Evolutionary conservation across 2,113 vertebrate genomes (phyloP).

Genomic region (Solenodon paradoxus): DNA sequence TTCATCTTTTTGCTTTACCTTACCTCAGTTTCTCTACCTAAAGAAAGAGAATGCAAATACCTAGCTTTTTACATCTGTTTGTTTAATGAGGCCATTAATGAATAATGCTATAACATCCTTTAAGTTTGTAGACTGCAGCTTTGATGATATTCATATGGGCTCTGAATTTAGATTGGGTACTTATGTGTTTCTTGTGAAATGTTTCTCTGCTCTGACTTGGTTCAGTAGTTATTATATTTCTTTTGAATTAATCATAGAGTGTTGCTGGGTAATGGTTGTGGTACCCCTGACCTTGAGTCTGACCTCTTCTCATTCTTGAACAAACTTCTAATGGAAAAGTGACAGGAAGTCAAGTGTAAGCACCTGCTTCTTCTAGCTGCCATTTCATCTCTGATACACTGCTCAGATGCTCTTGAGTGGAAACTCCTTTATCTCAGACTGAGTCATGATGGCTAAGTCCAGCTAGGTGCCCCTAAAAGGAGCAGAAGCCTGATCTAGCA

Average conservation of each 20-base stretch:
- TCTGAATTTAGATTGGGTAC: constrained; percentile 61
- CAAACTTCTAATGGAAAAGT: constrained; percentile 35
- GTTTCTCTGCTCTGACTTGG: constrained; percentile 46
- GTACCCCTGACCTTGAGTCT: constrained; percentile 51
- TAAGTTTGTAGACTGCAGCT: not conserved
- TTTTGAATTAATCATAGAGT: constrained; percentile 47
- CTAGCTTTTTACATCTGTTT: not conserved
- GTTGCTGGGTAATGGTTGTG: constrained; percentile 35
- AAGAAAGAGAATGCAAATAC: not conserved
- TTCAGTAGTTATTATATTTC: constrained; percentile 50
- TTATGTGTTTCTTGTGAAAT: constrained; percentile 31
- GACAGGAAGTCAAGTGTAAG: not conserved
- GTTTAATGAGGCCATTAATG: constrained; percentile 1
- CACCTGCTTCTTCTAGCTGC: not conserved
- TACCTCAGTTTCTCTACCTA: not conserved
- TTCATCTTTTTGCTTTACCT: not conserved
- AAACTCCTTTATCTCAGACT: not conserved
- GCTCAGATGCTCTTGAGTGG: not conserved
- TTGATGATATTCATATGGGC: not conserved
- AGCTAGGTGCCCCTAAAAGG: not conserved
- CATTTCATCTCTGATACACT: not conserved
- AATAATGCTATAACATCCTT: not conserved
- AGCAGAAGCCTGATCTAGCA: not conserved
- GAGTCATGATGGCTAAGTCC: not conserved
- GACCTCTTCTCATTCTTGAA: constrained; percentile 29